These are phyloP conservation scores for Palythoa grandiflora DNA, from an alignment of 92 coral and sea anemone species.

Conservation along the genomic window DNA sequence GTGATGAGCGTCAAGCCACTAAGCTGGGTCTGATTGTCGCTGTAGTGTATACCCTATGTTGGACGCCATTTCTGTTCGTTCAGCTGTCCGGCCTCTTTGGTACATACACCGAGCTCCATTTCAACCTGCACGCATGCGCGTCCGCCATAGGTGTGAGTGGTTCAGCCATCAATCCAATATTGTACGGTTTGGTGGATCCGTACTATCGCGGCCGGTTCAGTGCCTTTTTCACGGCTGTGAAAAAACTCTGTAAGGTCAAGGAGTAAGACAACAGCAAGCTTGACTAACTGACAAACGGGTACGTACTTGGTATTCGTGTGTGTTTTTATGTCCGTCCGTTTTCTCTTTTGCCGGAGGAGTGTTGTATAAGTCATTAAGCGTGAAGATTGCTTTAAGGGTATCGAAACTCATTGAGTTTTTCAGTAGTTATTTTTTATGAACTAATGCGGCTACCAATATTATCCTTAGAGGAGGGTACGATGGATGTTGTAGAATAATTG, in stretches of 20 bases:
- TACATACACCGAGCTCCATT: slow-evolving; percentile 82
- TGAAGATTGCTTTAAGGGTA: too few relatives aligned
- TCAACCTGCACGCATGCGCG: slow-evolving; percentile 94
- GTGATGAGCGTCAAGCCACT: slow-evolving; percentile 82
- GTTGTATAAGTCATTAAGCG: too few relatives aligned
- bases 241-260: slow-evolving; percentile 24
- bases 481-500: too few relatives aligned
- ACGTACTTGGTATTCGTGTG: background rate
- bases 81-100: slow-evolving; percentile 89
- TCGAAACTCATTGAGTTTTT: too few relatives aligned
- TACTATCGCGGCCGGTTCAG: slow-evolving; percentile 68
- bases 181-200: slow-evolving; percentile 83
- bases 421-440: too few relatives aligned
- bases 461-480: too few relatives aligned
- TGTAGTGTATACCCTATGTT: slow-evolving; percentile 82
- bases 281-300: background rate
- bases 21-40: slow-evolving; percentile 88
- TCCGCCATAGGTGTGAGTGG: slow-evolving; percentile 94
- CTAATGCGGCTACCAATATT: too few relatives aligned
- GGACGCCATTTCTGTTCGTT: slow-evolving; percentile 93
- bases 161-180: slow-evolving; percentile 82
- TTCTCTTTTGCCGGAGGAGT: too few relatives aligned
- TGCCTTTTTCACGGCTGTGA: slow-evolving; percentile 32
- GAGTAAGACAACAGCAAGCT: background rate
- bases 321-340: background rate